phyloP scores from a whole-genome alignment of 1,140 invertebrate genomes.

The Drosophila tani region DNA sequence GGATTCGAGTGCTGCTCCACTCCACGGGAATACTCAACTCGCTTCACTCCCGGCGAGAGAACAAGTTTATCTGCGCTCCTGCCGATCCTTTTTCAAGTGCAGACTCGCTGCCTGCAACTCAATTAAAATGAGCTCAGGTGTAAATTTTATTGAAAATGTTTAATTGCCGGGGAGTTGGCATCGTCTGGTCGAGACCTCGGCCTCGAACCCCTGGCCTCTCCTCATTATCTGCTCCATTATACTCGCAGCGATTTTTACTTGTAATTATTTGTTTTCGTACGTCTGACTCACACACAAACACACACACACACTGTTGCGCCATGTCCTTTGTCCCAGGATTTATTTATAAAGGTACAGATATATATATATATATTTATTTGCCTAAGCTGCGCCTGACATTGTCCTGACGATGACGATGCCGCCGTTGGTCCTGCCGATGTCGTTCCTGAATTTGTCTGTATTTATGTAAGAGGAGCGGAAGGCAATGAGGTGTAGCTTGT shows the following conservation, averaged over 20 bases:
- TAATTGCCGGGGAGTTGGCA: conserved; percentile 69
- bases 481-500: conserved; percentile 22
- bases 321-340: conserved; percentile 68
- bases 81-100: conserved; percentile 66
- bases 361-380: conserved; percentile 62
- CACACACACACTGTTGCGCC: conserved; percentile 61
- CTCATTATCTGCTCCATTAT: conserved; percentile 76
- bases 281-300: conserved; percentile 55
- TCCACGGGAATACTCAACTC: neutral
- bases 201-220: conserved; percentile 44
- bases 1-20: conserved; percentile 52
- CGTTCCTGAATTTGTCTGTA: conserved; percentile 24
- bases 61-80: conserved; percentile 70
- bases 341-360: conserved; percentile 21
- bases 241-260: conserved; percentile 78
- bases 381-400: conserved; percentile 76
- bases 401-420: conserved; percentile 54
- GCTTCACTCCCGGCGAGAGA: conserved; percentile 23
- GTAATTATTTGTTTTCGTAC: conserved; percentile 81
- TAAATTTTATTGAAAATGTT: conserved; percentile 84
- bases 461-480: conserved; percentile 52
- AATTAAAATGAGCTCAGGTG: conserved; percentile 84
- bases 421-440: conserved; percentile 33
- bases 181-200: conserved; percentile 34
- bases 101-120: conserved; percentile 63